These are phyloP conservation scores for Pogonophryne albipinna DNA, from an alignment of 2,797 vertebrate genomes.

Conservation along the genomic window DNA sequence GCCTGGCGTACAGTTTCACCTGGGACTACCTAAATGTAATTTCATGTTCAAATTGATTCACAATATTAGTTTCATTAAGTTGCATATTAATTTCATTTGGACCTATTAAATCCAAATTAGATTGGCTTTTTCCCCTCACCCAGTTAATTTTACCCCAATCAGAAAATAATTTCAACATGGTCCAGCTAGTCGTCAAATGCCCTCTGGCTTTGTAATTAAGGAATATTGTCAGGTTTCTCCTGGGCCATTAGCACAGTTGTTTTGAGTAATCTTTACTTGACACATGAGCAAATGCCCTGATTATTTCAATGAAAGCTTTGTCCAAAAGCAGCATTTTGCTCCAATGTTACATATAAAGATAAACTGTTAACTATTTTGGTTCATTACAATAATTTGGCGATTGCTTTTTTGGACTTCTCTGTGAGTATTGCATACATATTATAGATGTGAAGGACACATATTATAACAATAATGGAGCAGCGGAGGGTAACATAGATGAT, in stretches of 20 bases:
- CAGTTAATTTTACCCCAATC: conserved; percentile 66
- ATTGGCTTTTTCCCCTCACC: conserved; percentile 56
- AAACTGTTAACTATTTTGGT: neutral
- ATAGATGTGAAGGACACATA: neutral
- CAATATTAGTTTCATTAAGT: conserved; percentile 81
- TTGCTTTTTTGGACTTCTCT: neutral
- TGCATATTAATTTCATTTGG: conserved; percentile 79
- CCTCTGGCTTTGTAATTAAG: conserved; percentile 61
- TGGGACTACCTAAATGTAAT: conserved; percentile 77
- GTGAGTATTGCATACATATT: neutral
- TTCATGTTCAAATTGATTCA: conserved; percentile 75
- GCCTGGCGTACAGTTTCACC: conserved; percentile 51
- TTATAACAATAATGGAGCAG: neutral
- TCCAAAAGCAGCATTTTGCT: conserved; percentile 6
- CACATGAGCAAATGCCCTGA: conserved; percentile 20
- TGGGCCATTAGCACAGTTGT: conserved; percentile 27
- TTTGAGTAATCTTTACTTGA: conserved; percentile 28
- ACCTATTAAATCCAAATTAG: conserved; percentile 76
- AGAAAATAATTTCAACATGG: conserved; percentile 65
- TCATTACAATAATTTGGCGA: neutral
- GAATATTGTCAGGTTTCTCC: conserved; percentile 51
- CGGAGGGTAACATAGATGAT: neutral
- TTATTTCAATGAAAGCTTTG: conserved; percentile 13
- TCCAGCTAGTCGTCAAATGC: conserved; percentile 58
- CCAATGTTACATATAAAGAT: neutral